Percentiles rank a stretch among this genome's conserved stretches.
These are phyloP conservation scores for Myripristis murdjan DNA, from an alignment of 2,797 vertebrate species.

Conservation along the genomic window DNA sequence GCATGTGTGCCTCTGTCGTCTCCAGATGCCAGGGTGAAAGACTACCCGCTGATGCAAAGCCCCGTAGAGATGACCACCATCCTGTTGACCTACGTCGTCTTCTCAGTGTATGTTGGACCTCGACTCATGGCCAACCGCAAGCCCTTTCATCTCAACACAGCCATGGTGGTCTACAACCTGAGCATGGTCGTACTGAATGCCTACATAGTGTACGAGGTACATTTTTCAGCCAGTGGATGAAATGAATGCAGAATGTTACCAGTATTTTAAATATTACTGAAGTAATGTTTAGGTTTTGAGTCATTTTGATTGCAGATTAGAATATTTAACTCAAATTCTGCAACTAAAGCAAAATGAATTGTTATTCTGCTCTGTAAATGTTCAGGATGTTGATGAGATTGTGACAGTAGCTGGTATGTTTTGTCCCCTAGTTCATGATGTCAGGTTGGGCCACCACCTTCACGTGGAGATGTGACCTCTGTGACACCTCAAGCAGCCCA, in stretches of 20 bases:
- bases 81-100: conserved; percentile 89
- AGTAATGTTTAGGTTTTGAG: neutral
- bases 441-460: conserved; percentile 95
- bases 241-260: neutral
- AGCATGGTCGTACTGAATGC: conserved; percentile 92
- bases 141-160: conserved; percentile 89
- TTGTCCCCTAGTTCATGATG: conserved; percentile 90
- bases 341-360: neutral
- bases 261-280: neutral
- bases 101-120: conserved; percentile 91
- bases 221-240: conserved; percentile 30
- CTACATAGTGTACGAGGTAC: conserved; percentile 96
- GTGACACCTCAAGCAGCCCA: conserved; percentile 89
- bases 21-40: conserved; percentile 89
- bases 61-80: conserved; percentile 89
- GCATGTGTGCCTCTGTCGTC: conserved; percentile 36
- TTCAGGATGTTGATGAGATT: neutral
- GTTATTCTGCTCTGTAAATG: neutral
- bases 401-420: conserved; percentile 21
- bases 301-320: neutral
- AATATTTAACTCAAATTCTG: neutral
- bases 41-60: conserved; percentile 93
- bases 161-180: conserved; percentile 96
- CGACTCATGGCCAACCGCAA: conserved; percentile 95
- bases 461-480: conserved; percentile 94